Conservation (phyloP, 2,888 invertebrate genomes). For the Encarsia formosa region DNA sequence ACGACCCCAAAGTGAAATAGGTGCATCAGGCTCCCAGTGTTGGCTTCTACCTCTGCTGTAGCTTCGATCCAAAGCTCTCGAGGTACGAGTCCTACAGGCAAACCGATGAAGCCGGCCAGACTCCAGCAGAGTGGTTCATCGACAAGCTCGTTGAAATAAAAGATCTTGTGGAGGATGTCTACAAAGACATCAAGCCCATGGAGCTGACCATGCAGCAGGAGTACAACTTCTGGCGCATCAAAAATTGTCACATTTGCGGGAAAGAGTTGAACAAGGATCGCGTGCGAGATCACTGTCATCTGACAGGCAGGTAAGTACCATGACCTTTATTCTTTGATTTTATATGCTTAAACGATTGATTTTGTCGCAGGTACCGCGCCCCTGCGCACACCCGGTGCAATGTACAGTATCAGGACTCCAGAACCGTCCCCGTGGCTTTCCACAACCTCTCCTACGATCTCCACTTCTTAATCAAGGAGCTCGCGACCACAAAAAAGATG, state of each 20-base stretch:
- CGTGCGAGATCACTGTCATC: conserved; percentile 27
- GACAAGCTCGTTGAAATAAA: conserved; percentile 2
- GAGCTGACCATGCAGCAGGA: not conserved
- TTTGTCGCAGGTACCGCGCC: conserved; percentile 29
- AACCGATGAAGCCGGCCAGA: not conserved
- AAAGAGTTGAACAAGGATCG: conserved; percentile 12
- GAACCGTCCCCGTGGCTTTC: conserved; percentile 28
- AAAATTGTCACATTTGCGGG: conserved; percentile 21
- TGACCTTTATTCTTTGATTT: too few relatives aligned
- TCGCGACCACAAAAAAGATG: not conserved
- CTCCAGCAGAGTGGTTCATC: conserved; percentile 13
- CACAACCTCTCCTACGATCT: conserved; percentile 28
- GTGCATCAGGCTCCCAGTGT: conserved; percentile 29
- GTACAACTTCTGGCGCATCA: not conserved
- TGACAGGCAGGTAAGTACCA: conserved; percentile 20
- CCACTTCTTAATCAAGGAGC: conserved; percentile 4
- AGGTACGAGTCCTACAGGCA: not conserved
- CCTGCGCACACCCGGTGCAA: conserved; percentile 29
- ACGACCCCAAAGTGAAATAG: conserved; percentile 1
- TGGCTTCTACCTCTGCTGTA: conserved; percentile 32
- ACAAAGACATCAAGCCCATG: not conserved
- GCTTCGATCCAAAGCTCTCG: conserved; percentile 26
- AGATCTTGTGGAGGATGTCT: not conserved
- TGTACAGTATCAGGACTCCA: conserved; percentile 20
- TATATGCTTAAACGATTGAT: too few relatives aligned